phyloP scores from a whole-genome alignment of 2,113 vertebrate species.

The Crotalus horridus region DNA sequence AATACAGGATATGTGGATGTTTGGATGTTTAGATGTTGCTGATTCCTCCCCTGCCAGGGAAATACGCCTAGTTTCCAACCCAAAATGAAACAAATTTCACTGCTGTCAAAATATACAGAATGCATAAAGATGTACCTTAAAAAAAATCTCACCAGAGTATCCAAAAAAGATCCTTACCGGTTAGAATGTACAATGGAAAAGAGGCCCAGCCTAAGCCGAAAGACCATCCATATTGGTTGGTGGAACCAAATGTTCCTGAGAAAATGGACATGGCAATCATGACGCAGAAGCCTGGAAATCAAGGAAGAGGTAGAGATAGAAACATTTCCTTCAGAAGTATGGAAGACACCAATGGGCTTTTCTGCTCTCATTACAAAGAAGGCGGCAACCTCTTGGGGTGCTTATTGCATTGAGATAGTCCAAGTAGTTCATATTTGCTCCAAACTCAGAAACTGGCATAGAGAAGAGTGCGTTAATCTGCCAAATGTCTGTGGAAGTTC shows the following conservation, averaged over 20 bases:
- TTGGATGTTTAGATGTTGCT: too few relatives aligned
- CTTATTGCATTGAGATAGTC: neutral
- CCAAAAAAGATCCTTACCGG: too few relatives aligned
- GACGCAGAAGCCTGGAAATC: neutral
- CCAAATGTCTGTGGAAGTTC: neutral
- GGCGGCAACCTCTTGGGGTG: neutral
- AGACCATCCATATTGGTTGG: too few relatives aligned
- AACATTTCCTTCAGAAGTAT: neutral
- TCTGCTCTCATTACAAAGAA: neutral
- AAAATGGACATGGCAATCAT: neutral
- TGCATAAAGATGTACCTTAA: too few relatives aligned
- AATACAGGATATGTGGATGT: neutral
- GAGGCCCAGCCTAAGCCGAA: too few relatives aligned
- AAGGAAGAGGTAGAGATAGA: neutral
- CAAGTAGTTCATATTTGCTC: neutral
- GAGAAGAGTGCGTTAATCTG: neutral
- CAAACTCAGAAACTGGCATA: neutral
- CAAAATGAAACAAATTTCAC: too few relatives aligned
- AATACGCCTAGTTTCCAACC: too few relatives aligned
- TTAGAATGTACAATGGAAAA: too few relatives aligned
- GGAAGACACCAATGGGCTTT: neutral
- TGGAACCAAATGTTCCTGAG: too few relatives aligned
- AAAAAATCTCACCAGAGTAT: too few relatives aligned
- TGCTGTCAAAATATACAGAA: too few relatives aligned
- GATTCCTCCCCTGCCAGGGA: too few relatives aligned